Percentiles rank a stretch among this genome's conserved stretches.
Conservation (phyloP, 1,140 invertebrate genomes). For the Calosoma granatense region DNA sequence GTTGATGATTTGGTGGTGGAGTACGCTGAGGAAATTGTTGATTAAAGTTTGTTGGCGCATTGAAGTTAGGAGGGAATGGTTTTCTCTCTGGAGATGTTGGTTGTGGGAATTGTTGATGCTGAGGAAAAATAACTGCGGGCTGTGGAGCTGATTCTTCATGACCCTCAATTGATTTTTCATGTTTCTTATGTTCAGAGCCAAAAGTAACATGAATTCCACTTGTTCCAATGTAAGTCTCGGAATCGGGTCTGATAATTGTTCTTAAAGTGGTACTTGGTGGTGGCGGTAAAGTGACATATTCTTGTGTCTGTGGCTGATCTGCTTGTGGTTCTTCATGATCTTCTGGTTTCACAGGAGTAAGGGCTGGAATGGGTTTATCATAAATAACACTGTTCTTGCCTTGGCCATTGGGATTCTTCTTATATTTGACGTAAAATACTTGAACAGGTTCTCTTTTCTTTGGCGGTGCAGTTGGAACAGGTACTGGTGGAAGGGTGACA, state of each 20-base stretch:
- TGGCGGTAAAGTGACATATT: slow-evolving; percentile 38
- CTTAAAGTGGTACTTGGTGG: slow-evolving; percentile 63
- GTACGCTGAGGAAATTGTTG: slow-evolving; percentile 28
- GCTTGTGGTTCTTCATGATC: slow-evolving; percentile 38
- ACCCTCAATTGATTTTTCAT: slow-evolving; percentile 38
- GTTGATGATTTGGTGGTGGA: slow-evolving; percentile 39
- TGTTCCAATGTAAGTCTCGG: slow-evolving; percentile 65
- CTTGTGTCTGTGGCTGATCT: slow-evolving; percentile 34
- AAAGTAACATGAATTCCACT: slow-evolving; percentile 67
- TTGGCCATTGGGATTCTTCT: slow-evolving; percentile 60
- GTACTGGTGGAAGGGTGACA: slow-evolving; percentile 53
- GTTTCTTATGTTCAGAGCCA: slow-evolving; percentile 48
- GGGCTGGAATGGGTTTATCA: slow-evolving; percentile 62
- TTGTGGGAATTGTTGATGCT: slow-evolving; percentile 29
- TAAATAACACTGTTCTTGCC: slow-evolving; percentile 61
- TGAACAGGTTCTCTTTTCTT: slow-evolving; percentile 74
- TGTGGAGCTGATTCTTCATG: slow-evolving; percentile 44
- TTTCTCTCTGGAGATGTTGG: slow-evolving; percentile 33
- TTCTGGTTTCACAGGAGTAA: slow-evolving; percentile 52
- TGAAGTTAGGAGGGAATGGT: slow-evolving; percentile 13
- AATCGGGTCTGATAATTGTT: slow-evolving; percentile 73
- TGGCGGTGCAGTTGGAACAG: slow-evolving; percentile 39
- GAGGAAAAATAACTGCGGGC: slow-evolving; percentile 45
- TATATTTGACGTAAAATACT: slow-evolving; percentile 83
- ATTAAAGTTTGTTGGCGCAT: slow-evolving; percentile 10